phyloP scores from a whole-genome alignment of 2,113 vertebrate genomes.

The Kryptolebias marmoratus region DNA sequence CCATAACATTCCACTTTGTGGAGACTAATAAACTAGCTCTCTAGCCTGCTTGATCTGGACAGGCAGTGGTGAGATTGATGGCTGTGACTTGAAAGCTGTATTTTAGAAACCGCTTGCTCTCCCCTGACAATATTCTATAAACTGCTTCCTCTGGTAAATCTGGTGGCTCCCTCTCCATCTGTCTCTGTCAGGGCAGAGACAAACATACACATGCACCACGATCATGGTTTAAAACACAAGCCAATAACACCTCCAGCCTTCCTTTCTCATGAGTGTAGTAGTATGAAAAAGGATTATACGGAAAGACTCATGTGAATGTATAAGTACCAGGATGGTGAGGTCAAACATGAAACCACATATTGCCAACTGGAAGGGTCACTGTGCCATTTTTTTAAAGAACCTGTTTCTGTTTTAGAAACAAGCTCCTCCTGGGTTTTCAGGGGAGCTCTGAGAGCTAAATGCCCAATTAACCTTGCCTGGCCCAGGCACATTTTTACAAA shows the following conservation, averaged over 20 bases:
- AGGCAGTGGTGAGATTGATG: slow-evolving; percentile 79
- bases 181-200: slow-evolving; percentile 76
- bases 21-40: slow-evolving; percentile 71
- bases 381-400: slow-evolving; percentile 74
- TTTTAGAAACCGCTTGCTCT: slow-evolving; percentile 77
- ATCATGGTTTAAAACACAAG: slow-evolving; percentile 59
- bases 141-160: slow-evolving; percentile 81
- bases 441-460: slow-evolving; percentile 71
- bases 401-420: slow-evolving; percentile 72
- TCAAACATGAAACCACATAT: slow-evolving; percentile 51
- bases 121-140: slow-evolving; percentile 81
- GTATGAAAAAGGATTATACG: slow-evolving; percentile 23
- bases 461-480: slow-evolving; percentile 81
- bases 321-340: slow-evolving; percentile 38
- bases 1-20: slow-evolving; percentile 63
- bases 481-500: slow-evolving; percentile 78
- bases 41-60: slow-evolving; percentile 68
- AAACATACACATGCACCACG: slow-evolving; percentile 46
- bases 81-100: slow-evolving; percentile 77
- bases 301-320: slow-evolving; percentile 37
- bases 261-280: slow-evolving; percentile 35
- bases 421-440: slow-evolving; percentile 68
- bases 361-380: slow-evolving; percentile 66
- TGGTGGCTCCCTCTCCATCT: slow-evolving; percentile 78
- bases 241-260: slow-evolving; percentile 39